Base-by-base conservation (phyloP, 2,797 vertebrate genomes). In the Tinamus major region DNA sequence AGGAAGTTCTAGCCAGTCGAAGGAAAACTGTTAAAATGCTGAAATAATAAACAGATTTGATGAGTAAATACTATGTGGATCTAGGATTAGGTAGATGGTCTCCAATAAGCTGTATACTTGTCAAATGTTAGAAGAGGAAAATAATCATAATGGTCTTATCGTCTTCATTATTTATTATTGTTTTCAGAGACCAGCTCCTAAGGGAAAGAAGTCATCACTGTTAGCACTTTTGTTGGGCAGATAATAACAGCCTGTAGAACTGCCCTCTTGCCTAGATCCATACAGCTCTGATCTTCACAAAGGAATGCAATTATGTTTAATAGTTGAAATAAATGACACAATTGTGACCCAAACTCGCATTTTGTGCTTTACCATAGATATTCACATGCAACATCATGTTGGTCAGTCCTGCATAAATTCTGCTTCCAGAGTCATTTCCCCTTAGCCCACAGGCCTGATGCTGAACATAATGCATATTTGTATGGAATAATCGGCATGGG, bases 341-440 rank as follows among this genome's bases (percentile, higher is more conserved):
- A 8, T 24, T 81, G 51, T 95, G 87, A 88, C 10, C 51, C 59
- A 48, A 76, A 67, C 37, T 92, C 39, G 7, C 74, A 71, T 89
- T 87, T 91, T 63, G 51, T 81, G 29, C 55, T 55, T 49, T 61
- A 6, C 59, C 63, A 37, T 26, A 59, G 7, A 55, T 1, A 13
- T 62, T 83, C 51, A 61, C 27, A 21, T 89, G 67, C 67, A 84
- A 19, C 74, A 59, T 89, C 67, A 84, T 64, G 24, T 41, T 79
- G 76, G 63, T 53, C 59, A 88, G 59, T 55, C 77, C 56, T 84
- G 76, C 84, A 80, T 76, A 67, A 92, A 76, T 83, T 72, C 27
- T 18, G 48, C 53, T 10, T 82, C 18, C 46, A 63, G 31, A 85
- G 68, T 69, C 1, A 19, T 87, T 77, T 78, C 35, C 63, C 51